A percentile compares a stretch with the other conserved stretches of the same genome.
Conservation (phyloP, 2,797 vertebrate genomes). For the Fistularia commersonii region DNA sequence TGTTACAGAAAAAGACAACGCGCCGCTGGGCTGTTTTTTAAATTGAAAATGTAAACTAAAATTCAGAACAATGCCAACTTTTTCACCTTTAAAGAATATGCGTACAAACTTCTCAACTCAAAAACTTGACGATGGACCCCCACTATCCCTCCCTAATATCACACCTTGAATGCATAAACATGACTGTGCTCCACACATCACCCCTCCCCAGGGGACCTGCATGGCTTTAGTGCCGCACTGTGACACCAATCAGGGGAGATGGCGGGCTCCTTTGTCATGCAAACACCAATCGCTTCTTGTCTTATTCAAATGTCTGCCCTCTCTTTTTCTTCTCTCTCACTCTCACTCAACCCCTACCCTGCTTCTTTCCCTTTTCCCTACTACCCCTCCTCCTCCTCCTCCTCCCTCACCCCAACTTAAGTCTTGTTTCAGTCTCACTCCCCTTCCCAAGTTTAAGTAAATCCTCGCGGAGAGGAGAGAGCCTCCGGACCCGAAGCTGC, state of each 20-base stretch:
- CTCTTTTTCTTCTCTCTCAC: constrained; percentile 64
- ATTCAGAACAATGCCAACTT: constrained; percentile 14
- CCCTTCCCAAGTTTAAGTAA: constrained; percentile 78
- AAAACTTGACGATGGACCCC: constrained; percentile 58
- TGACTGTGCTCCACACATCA: constrained; percentile 75
- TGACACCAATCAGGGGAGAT: constrained; percentile 85
- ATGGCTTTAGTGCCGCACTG: constrained; percentile 75
- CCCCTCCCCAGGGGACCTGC: constrained; percentile 69
- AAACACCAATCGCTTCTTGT: constrained; percentile 79
- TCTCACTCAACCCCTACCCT: constrained; percentile 56
- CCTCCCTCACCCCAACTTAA: constrained; percentile 35
- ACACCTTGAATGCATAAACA: constrained; percentile 83
- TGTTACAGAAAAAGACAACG: neutral
- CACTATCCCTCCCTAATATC: constrained; percentile 67
- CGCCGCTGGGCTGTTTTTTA: constrained; percentile 1
- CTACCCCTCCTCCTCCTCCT: constrained; percentile 8
- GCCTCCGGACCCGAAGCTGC: constrained; percentile 53
- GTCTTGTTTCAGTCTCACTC: constrained; percentile 48
- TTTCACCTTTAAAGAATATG: constrained; percentile 36
- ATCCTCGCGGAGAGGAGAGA: constrained; percentile 57
- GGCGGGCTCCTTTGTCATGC: constrained; percentile 82
- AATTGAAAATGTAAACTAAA: constrained; percentile 14
- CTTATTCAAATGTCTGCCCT: constrained; percentile 82
- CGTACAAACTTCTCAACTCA: constrained; percentile 47
- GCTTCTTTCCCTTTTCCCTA: constrained; percentile 11